Evolutionary conservation across 2,113 vertebrate genomes (phyloP), one percentile per base, ranked within the genome.

Genomic region (Gnathonemus echidnorhynchus): DNA sequence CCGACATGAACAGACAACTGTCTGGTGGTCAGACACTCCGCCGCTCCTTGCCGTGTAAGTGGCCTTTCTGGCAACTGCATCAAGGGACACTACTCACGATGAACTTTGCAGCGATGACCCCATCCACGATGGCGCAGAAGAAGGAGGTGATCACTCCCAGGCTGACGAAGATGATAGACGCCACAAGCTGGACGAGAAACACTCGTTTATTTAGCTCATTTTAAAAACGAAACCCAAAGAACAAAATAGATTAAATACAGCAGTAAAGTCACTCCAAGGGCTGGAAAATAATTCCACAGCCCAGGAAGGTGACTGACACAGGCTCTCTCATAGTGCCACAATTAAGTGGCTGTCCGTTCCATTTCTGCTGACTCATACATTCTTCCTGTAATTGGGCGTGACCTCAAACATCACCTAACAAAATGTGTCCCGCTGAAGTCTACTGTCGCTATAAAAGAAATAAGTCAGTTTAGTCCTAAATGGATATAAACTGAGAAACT

Each of bases 101-200:
- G 91, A 97, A 97, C 56, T 96, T 95, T 0, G 97, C 97, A 0
- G 97, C 98, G 3, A 99, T 97, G 91, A 99, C 96, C 21, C 98
- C 97, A 0, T 99, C 98, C 87, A 98, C 95, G 2, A 98, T 94
- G 90, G 98, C 97, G 83, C 98, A 98, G 94, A 97, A 97, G 95
- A 99, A 98, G 0, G 98, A 96, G 0, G 97, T 95, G 24, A 97
- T 96, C 83, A 98, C 96, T 0, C 98, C 98, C 10, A 99, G 96
- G 91, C 98, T 98, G 96, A 99, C 96, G 93, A 99, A 98, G 90
- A 99, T 97, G 0, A 99, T 97, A 58, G 98, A 96, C 1, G 98
- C 97, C 89, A 97, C 95, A 89, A 99, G 49, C 98, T 99, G 92
- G 89, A 89, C 91, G 2, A 10, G 49, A 89, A 62, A 88, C 35